Percentiles rank a stretch among this genome's conserved stretches.
phyloP scores from a whole-genome alignment of 2,888 invertebrate species.

The Candidula unifasciata region DNA sequence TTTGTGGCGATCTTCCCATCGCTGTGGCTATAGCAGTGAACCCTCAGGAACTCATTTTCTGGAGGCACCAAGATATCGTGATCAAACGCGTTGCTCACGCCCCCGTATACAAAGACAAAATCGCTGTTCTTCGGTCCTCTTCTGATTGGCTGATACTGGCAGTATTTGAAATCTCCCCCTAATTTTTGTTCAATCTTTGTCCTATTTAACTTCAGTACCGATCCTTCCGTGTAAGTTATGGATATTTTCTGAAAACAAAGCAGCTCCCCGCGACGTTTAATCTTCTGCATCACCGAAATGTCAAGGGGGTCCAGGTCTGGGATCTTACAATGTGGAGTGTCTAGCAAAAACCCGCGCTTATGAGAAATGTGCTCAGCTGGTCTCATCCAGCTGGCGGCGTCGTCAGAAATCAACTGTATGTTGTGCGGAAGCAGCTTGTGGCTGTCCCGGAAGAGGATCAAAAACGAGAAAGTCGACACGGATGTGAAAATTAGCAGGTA shows the following conservation, averaged over 20 bases:
- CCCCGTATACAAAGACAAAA: constrained; percentile 58
- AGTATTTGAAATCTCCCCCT: constrained; percentile 66
- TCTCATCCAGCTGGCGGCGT: too few relatives aligned
- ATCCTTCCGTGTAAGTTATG: constrained; percentile 67
- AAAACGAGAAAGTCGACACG: constrained; percentile 17
- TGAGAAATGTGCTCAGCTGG: background rate
- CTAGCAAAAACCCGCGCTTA: constrained; percentile 64
- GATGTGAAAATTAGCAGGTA: constrained; percentile 20
- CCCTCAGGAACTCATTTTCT: constrained; percentile 70
- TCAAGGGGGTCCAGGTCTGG: constrained; percentile 73
- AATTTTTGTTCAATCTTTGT: constrained; percentile 58
- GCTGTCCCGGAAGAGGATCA: constrained; percentile 19
- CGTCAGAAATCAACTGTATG: background rate
- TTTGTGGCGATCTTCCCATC: constrained; percentile 68
- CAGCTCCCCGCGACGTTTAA: constrained; percentile 59
- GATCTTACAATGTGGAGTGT: constrained; percentile 72
- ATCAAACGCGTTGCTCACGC: constrained; percentile 51
- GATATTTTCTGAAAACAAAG: constrained; percentile 61
- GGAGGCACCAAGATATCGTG: constrained; percentile 58
- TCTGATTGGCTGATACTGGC: constrained; percentile 67
- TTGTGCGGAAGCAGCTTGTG: constrained; percentile 23
- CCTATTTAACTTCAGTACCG: constrained; percentile 60
- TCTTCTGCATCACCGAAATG: constrained; percentile 58
- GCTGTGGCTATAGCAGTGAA: constrained; percentile 66
- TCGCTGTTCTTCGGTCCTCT: constrained; percentile 58